Percentiles rank a stretch among this genome's conserved stretches.
phyloP scores from a whole-genome alignment of 2,797 vertebrate genomes.

The Florisuga fusca region DNA sequence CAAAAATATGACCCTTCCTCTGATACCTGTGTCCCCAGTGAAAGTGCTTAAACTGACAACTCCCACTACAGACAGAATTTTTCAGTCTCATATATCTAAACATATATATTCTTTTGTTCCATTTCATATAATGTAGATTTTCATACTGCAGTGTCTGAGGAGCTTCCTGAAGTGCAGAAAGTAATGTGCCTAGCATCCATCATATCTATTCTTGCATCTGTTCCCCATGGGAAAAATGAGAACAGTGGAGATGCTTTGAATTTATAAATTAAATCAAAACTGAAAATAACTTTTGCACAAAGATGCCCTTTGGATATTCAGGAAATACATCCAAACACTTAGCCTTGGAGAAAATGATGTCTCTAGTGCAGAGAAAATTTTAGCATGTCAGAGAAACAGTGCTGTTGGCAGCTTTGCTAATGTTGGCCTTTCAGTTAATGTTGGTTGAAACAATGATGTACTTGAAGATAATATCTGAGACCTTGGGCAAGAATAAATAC shows the following conservation, averaged over 20 bases:
- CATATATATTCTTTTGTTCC: constrained; percentile 6
- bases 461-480: constrained; percentile 17
- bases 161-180: constrained; percentile 11
- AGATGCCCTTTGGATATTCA: constrained; percentile 20
- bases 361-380: constrained; percentile 31
- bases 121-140: not conserved
- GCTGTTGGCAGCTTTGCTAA: not conserved
- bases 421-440: constrained; percentile 30
- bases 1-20: not conserved
- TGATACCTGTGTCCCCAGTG: not conserved
- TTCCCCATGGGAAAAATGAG: constrained; percentile 4
- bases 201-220: not conserved
- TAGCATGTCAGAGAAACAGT: not conserved
- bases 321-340: not conserved
- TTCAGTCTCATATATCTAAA: not conserved
- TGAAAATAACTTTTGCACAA: constrained; percentile 27
- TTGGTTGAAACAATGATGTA: not conserved
- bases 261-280: constrained; percentile 18
- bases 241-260: not conserved
- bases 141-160: not conserved
- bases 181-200: not conserved
- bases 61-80: not conserved
- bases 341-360: constrained; percentile 3
- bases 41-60: not conserved
- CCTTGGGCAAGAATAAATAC: not conserved